Conservation (phyloP, 2,797 vertebrate genomes). For the Phrynocephalus guinanensis region DNA sequence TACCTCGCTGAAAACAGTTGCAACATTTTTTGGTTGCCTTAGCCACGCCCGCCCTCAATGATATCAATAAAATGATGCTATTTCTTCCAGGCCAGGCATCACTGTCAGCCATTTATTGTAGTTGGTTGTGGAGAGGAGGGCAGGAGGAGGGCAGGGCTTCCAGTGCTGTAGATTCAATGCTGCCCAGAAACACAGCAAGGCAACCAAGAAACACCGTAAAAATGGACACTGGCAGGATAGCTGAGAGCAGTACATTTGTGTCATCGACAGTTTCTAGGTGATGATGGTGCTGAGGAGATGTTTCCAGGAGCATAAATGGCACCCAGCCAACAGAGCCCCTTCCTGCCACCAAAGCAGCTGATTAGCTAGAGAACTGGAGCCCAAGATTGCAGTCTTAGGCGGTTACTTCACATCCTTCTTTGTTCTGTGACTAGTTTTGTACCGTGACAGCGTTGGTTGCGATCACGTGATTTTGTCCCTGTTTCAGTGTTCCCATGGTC, state of each 20-base stretch:
- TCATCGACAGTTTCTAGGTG: not conserved
- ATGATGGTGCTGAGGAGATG: not conserved
- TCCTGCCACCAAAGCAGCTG: not conserved
- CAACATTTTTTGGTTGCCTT: no score
- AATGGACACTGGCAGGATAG: no score
- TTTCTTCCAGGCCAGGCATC: not conserved
- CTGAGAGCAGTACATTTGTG: not conserved
- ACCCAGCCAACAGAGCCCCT: not conserved
- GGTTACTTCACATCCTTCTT: no score
- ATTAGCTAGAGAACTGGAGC: not conserved
- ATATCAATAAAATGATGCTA: not conserved
- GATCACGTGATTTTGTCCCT: no score
- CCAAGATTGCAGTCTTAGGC: not conserved
- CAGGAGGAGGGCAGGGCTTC: not conserved
- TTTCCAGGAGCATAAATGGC: not conserved
- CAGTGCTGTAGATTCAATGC: not conserved
- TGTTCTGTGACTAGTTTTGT: no score
- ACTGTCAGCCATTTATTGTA: not conserved
- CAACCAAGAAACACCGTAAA: not conserved
- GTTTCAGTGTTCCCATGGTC: no score
- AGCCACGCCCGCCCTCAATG: no score
- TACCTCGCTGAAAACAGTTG: no score
- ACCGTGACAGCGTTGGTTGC: no score
- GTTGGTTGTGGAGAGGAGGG: not conserved
- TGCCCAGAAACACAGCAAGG: not conserved